Conservation (phyloP, 1,140 invertebrate species). For the Temnothorax curvispinosus region DNA sequence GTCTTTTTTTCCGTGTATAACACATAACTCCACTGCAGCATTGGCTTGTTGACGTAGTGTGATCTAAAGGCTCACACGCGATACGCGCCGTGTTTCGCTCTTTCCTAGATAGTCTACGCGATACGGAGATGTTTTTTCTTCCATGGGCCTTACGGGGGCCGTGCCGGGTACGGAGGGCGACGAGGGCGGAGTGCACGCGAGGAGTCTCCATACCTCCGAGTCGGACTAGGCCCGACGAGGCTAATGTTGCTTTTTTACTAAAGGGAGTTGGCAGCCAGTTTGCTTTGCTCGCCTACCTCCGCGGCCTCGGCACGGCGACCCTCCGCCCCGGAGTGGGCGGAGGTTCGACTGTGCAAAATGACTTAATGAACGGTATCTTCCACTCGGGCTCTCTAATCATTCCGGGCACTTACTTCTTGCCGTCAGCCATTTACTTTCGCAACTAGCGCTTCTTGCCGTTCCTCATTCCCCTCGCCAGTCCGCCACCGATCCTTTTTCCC, state of each 20-base stretch:
- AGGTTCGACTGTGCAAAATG: conserved; percentile 74
- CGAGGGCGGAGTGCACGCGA: conserved; percentile 44
- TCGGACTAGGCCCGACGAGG: conserved; percentile 38
- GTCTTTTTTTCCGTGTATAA: too few relatives aligned
- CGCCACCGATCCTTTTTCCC: background rate
- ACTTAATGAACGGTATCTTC: conserved; percentile 77
- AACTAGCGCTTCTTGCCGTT: conserved; percentile 69
- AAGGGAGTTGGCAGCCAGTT: conserved; percentile 71
- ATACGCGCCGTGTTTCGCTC: conserved; percentile 7
- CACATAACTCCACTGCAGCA: background rate
- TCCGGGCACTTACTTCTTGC: conserved; percentile 74
- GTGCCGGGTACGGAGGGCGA: background rate
- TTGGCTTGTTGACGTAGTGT: conserved; percentile 6
- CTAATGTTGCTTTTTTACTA: conserved; percentile 70
- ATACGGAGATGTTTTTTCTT: conserved; percentile 33
- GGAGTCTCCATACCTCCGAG: background rate
- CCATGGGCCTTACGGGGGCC: background rate
- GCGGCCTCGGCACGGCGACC: conserved; percentile 24
- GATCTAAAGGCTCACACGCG: conserved; percentile 19
- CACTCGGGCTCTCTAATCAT: conserved; percentile 74
- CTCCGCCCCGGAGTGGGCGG: conserved; percentile 63
- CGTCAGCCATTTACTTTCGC: conserved; percentile 75
- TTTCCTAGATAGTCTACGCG: conserved; percentile 19
- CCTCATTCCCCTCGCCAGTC: background rate
- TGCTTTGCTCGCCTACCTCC: conserved; percentile 65